Evolutionary conservation across 2,797 vertebrate genomes (phyloP), one percentile per base, ranked within the genome.

Genomic region (Enteromius unitaeniatus): DNA sequence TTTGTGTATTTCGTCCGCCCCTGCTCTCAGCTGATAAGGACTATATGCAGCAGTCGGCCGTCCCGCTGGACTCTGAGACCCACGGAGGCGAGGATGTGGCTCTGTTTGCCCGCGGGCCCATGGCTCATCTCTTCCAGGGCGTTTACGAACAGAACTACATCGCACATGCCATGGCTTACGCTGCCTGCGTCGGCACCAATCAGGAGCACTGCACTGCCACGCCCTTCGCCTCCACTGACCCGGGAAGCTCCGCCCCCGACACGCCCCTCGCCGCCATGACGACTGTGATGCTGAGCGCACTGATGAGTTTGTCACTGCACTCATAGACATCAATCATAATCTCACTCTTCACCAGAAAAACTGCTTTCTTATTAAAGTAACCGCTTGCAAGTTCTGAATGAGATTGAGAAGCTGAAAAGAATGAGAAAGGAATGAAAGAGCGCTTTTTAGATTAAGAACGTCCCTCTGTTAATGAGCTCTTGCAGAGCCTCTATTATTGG

Each of bases 61-160:
- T 87, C 11, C 95, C 95, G 6, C 77, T 89, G 14, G 72, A 89
- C 1, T 86, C 89, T 0, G 90, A 94, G 89, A 95, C 95, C 4
- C 95, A 96, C 53, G 94, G 95, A 0, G 95, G 95, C 0, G 95
- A 96, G 86, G 95, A 96, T 1, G 95, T 96, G 81, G 92, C 91
- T 0, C 91, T 96, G 58, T 89, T 96, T 1, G 94, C 95, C 13
- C 91, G 92, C 0, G 95, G 95, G 6, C 95, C 95, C 60, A 96
- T 96, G 96, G 91, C 93, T 6, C 96, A 96, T 87, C 93, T 96
- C 31, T 93, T 96, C 81, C 93, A 95, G 58, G 95, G 95, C 0
- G 92, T 96, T 65, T 90, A 94, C 0, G 95, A 96, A 87, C 95
- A 96, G 91, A 96, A 88, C 88, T 95, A 95, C 87, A 87, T 96